phyloP scores from a whole-genome alignment of 2,797 vertebrate species.

The Steatocranus sp. region DNA sequence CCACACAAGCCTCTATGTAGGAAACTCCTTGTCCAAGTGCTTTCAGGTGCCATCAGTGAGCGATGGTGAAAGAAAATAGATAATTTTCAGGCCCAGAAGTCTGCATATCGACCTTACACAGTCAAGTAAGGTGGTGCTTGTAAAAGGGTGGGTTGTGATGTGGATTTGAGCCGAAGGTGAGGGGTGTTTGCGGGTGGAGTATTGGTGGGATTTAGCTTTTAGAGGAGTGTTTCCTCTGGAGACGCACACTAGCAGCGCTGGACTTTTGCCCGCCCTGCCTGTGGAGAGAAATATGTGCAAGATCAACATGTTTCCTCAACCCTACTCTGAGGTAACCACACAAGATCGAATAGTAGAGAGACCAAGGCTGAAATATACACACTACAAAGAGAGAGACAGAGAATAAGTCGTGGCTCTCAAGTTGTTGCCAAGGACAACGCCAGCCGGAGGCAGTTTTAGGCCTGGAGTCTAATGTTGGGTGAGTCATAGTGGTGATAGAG shows the following conservation, averaged over 20 bases:
- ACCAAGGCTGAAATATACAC: neutral
- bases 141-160: neutral
- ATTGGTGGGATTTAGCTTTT: conserved; percentile 10
- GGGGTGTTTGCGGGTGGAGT: neutral
- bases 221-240: conserved; percentile 21
- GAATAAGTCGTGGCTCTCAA: conserved; percentile 12
- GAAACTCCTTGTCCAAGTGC: conserved; percentile 61
- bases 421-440: conserved; percentile 62
- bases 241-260: neutral
- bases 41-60: conserved; percentile 65
- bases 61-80: conserved; percentile 8
- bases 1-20: neutral
- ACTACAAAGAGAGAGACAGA: neutral
- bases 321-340: neutral
- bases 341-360: conserved; percentile 9
- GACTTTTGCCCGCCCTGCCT: neutral
- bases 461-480: conserved; percentile 40
- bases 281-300: conserved; percentile 14
- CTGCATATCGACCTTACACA: conserved; percentile 14
- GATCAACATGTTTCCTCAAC: conserved; percentile 34
- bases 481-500: conserved; percentile 30
- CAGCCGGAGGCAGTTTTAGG: conserved; percentile 32
- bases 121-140: neutral
- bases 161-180: neutral
- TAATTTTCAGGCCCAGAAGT: conserved; percentile 16